Conservation (phyloP, 92 coral and sea anemone species). For the Phymanthus crucifer region DNA sequence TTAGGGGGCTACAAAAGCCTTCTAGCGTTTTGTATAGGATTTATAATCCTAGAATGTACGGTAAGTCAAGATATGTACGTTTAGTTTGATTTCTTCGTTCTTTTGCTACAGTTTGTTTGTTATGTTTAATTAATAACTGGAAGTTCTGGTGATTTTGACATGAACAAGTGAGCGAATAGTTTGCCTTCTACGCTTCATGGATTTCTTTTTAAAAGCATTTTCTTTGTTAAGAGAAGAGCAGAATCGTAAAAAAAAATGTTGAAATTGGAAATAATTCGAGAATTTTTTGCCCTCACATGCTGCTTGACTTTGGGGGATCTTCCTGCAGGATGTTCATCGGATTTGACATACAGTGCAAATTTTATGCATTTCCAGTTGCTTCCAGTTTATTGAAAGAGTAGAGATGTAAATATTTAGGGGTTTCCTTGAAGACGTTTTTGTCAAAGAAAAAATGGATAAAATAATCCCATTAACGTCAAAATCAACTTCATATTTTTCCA, state of each 20-base stretch:
- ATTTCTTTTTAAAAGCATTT: not conserved
- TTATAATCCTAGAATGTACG: conserved; percentile 80
- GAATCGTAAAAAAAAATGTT: not conserved
- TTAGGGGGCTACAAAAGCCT: conserved; percentile 89
- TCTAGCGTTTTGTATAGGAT: conserved; percentile 84
- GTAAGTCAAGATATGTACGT: conserved; percentile 45
- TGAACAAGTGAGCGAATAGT: conserved; percentile 12
- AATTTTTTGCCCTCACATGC: conserved; percentile 30
- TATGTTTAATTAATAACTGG: conserved; percentile 74
- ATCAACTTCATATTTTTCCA: not conserved
- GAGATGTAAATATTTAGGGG: too few species aligned
- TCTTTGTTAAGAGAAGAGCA: not conserved
- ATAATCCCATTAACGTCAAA: not conserved
- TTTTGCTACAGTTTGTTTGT: conserved; percentile 17
- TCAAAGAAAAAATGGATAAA: not conserved
- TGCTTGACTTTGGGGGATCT: not conserved
- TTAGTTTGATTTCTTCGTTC: conserved; percentile 3
- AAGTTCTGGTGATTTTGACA: conserved; percentile 44
- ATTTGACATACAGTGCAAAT: not conserved
- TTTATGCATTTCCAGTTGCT: not conserved
- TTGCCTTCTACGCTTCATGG: conserved; percentile 15
- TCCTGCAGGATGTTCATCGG: not conserved
- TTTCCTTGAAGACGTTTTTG: not conserved
- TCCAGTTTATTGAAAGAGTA: not conserved
- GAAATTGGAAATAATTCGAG: not conserved